Percentiles rank a stretch among this genome's conserved stretches.
phyloP scores from a whole-genome alignment of 2,797 vertebrate genomes.

The Sardinella longiceps region DNA sequence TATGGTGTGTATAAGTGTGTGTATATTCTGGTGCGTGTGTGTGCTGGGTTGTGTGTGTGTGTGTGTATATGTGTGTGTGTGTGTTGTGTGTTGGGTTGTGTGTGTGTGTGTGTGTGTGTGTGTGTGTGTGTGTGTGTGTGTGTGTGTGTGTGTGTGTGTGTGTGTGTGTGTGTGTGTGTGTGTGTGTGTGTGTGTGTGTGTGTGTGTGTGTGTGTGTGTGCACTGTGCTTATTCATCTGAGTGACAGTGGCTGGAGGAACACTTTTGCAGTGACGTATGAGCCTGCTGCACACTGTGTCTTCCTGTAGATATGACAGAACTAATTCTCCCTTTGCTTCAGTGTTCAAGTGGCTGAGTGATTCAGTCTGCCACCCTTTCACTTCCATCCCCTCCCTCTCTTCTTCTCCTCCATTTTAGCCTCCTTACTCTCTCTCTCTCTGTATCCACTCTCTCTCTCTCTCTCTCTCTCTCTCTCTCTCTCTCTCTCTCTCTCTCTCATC shows the following conservation, averaged over 20 bases:
- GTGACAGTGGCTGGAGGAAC: slow-evolving; percentile 1
- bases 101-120: slow-evolving; percentile 3
- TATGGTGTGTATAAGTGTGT: neutral
- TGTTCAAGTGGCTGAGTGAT: neutral
- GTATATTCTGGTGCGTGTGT: neutral
- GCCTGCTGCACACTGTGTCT: neutral
- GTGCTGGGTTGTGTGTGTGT: no score
- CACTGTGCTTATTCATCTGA: neutral
- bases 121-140: slow-evolving; percentile 3
- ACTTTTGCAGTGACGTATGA: neutral
- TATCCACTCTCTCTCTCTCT: no score
- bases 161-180: neutral
- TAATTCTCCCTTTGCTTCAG: neutral
- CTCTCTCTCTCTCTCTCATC: no score
- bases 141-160: slow-evolving; percentile 2
- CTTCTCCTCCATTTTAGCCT: no score
- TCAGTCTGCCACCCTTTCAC: neutral
- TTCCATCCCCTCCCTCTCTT: neutral
- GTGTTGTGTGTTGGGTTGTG: neutral
- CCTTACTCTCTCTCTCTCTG: no score
- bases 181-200: neutral
- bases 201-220: neutral
- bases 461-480: no score
- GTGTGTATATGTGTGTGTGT: neutral
- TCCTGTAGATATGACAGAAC: neutral